phyloP scores from a whole-genome alignment of 2,113 vertebrate genomes.

The Lagopus muta region DNA sequence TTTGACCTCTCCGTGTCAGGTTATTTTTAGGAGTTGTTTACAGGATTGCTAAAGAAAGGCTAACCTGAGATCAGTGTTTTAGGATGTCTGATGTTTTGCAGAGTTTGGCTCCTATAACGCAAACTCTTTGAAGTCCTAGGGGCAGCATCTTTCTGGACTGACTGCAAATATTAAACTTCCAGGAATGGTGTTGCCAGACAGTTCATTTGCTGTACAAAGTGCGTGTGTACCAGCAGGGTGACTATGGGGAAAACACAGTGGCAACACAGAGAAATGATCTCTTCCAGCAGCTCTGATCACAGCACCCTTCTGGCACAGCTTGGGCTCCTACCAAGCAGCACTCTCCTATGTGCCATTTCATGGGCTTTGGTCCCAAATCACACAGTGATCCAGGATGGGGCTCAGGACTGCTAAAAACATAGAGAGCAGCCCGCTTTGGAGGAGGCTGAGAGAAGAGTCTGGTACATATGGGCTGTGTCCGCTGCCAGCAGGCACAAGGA shows the following conservation, averaged over 20 bases:
- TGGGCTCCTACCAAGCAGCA: rapidly evolving
- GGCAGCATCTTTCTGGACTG: background rate
- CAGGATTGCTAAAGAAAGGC: background rate
- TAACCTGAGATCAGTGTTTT: background rate
- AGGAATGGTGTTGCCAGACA: background rate
- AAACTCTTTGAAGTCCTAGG: background rate
- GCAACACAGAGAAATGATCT: background rate
- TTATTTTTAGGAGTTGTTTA: background rate
- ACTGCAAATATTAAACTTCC: background rate
- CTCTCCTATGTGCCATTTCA: rapidly evolving
- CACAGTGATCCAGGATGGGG: background rate
- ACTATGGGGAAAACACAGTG: background rate
- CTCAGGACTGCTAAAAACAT: background rate
- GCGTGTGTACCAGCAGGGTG: too few species aligned
- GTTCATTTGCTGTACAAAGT: background rate
- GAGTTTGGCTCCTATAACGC: background rate
- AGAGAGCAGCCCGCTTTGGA: background rate
- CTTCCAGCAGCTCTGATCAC: background rate
- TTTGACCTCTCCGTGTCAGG: background rate
- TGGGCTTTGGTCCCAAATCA: too few species aligned
- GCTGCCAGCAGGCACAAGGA: background rate
- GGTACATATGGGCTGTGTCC: rapidly evolving
- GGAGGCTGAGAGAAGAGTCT: background rate
- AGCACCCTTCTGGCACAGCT: background rate
- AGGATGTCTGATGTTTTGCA: background rate